Evolutionary conservation across 2,113 vertebrate species (phyloP).

Genomic region (Panthera uncia): DNA sequence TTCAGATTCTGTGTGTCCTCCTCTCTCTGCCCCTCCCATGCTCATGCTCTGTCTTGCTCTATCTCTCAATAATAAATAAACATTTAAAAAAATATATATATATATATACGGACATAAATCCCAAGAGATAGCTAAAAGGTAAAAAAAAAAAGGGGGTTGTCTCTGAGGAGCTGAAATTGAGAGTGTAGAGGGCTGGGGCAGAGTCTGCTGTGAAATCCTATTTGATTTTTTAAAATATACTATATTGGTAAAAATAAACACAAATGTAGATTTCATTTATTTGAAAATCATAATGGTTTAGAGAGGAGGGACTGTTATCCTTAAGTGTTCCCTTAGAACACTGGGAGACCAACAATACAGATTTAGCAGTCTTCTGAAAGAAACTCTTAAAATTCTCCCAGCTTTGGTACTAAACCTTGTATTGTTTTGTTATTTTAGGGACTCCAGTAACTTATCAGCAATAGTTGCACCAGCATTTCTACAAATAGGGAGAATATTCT

Average conservation of each 20-base stretch:
- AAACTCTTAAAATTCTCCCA: background rate
- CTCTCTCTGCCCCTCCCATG: no score
- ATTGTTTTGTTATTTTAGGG: conserved; percentile 23
- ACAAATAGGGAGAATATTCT: background rate
- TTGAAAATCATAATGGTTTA: conserved; percentile 39
- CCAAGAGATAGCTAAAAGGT: background rate
- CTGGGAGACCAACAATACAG: background rate
- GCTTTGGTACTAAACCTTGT: background rate
- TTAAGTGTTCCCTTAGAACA: background rate
- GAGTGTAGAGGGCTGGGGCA: background rate
- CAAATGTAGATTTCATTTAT: background rate
- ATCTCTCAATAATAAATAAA: no score
- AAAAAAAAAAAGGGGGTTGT: background rate
- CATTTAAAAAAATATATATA: no score
- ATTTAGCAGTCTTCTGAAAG: background rate
- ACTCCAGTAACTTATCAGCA: background rate
- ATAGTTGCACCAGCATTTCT: background rate
- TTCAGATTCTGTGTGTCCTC: no score
- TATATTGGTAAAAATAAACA: conserved; percentile 2
- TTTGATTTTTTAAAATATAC: conserved; percentile 17
- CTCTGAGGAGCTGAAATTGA: background rate
- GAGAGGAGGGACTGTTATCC: background rate
- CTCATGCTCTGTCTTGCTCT: no score
- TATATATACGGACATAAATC: background rate
- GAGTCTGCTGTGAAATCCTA: background rate